These are phyloP conservation scores for Stichopus horrens DNA, from an alignment of 53 echinoderm and acorn worm genomes.

Conservation along the genomic window DNA sequence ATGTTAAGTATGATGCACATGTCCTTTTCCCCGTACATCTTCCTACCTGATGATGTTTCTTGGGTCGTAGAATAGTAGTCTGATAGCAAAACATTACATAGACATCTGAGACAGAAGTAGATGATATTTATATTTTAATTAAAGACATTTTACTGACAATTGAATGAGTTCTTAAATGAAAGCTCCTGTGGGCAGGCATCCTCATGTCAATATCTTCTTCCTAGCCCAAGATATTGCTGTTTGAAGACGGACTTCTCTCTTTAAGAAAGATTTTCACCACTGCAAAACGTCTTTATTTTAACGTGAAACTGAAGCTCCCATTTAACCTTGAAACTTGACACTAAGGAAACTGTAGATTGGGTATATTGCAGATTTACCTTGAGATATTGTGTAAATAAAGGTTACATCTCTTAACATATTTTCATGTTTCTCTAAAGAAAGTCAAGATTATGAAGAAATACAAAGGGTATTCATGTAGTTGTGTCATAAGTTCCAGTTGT, in stretches of 20 bases:
- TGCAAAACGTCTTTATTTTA: too few relatives aligned
- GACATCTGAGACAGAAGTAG: neutral
- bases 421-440: too few relatives aligned
- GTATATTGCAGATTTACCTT: too few relatives aligned
- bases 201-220: neutral
- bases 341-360: too few relatives aligned
- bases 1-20: neutral
- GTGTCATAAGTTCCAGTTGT: too few relatives aligned
- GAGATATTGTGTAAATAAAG: too few relatives aligned
- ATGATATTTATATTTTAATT: neutral
- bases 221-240: neutral
- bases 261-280: neutral
- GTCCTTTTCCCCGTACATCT: neutral
- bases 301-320: too few relatives aligned
- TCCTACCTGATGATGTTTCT: neutral
- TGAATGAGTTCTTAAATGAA: neutral
- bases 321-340: too few relatives aligned
- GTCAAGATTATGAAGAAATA: too few relatives aligned
- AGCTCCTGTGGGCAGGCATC: neutral
- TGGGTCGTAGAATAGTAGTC: neutral
- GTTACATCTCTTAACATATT: too few relatives aligned
- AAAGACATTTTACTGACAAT: neutral
- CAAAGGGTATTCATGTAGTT: too few relatives aligned
- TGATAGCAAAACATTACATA: neutral
- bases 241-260: neutral